phyloP scores from a whole-genome alignment of 2,113 vertebrate species.

The Phrynocephalus versicolor region DNA sequence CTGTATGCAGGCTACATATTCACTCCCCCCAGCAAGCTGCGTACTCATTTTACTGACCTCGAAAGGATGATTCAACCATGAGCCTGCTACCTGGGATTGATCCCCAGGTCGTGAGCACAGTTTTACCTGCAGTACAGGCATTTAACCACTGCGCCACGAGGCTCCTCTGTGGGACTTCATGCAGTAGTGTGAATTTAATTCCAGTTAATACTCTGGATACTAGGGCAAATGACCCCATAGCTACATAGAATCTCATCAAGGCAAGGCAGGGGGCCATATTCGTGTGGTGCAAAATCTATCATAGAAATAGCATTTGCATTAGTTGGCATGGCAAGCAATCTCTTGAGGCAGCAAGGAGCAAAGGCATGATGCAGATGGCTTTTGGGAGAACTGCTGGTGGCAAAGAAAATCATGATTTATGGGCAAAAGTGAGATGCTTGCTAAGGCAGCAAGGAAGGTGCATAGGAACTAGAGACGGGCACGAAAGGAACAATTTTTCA shows the following conservation, averaged over 20 bases:
- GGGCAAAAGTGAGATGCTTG: fast-evolving
- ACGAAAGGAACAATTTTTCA: too few relatives aligned
- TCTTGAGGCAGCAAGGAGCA: neutral
- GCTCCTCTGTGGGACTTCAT: neutral
- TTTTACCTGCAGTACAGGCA: too few relatives aligned
- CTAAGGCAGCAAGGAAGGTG: neutral
- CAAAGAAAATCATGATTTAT: neutral
- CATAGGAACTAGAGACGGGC: neutral
- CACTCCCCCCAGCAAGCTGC: too few relatives aligned
- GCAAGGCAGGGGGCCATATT: neutral
- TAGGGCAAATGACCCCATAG: neutral
- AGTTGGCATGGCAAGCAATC: fast-evolving
- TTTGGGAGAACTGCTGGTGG: neutral
- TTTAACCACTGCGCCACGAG: too few relatives aligned
- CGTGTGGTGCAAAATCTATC: neutral
- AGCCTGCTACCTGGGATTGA: too few relatives aligned
- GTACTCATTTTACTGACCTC: too few relatives aligned
- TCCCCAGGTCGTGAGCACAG: too few relatives aligned
- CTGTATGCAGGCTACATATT: too few relatives aligned
- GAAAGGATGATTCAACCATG: too few relatives aligned
- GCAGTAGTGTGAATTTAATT: neutral
- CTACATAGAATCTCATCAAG: neutral
- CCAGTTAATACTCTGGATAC: neutral
- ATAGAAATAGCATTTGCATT: neutral
- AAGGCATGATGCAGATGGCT: neutral